These are phyloP conservation scores for Pammene fasciana DNA, from an alignment of 2,888 invertebrate species.

Conservation along the genomic window DNA sequence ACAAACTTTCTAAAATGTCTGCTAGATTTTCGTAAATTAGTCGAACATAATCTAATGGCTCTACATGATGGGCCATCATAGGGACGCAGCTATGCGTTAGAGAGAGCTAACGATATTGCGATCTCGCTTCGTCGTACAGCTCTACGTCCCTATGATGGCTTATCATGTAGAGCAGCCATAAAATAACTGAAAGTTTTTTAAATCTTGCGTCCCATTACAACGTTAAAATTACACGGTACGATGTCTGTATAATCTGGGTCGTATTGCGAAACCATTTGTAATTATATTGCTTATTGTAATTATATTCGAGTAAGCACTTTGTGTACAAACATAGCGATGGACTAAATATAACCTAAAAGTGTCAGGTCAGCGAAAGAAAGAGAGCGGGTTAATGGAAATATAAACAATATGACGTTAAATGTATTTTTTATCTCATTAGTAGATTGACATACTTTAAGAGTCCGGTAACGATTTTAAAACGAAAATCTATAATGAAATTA, in stretches of 20 bases:
- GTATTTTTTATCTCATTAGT: neutral
- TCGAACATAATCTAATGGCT: too few species aligned
- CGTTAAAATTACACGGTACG: neutral
- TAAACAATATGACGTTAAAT: slow-evolving; percentile 5
- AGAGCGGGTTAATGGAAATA: neutral
- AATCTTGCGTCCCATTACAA: neutral
- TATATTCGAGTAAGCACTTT: slow-evolving; percentile 9
- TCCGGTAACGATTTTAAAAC: too few species aligned
- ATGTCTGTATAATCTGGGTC: slow-evolving; percentile 9
- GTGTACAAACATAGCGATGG: slow-evolving; percentile 5
- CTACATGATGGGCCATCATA: too few species aligned
- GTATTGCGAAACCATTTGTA: slow-evolving; percentile 18
- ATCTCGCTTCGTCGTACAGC: too few species aligned
- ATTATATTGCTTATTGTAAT: slow-evolving; percentile 16
- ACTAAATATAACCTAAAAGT: slow-evolving; percentile 2
- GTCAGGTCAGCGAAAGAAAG: slow-evolving; percentile 4
- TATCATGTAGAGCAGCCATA: too few species aligned
- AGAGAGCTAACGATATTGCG: too few species aligned
- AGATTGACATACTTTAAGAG: slow-evolving; percentile 7
- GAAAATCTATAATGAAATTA: too few species aligned
- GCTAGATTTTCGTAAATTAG: too few species aligned
- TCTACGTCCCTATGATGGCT: too few species aligned
- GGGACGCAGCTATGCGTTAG: too few species aligned
- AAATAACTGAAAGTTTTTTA: too few species aligned
- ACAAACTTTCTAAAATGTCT: too few species aligned